Base-by-base conservation (phyloP, 2,888 invertebrate genomes). In the Drosophila percnosoma region DNA sequence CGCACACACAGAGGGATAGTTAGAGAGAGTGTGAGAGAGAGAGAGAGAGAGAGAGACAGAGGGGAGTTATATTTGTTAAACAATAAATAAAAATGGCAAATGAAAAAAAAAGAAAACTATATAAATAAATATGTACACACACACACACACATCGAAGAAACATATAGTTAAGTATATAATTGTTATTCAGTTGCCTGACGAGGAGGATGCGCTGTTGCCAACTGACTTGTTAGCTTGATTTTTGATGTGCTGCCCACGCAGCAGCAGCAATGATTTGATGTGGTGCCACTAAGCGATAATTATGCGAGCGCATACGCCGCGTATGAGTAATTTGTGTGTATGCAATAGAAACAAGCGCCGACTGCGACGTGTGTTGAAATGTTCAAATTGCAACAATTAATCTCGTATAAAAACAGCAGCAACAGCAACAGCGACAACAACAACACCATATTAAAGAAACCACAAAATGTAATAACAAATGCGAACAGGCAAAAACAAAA, bases 311-410 rank as follows among this genome's bases (percentile, higher is more conserved):
- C 63, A 82, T 29, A 82, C 79, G 73, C 77, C 77, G 81, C 85
- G 87, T 84, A 87, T 85, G 85, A 85, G 85, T 85, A 85, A 85
- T 85, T 87, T 87, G 66, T 71, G 55, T 74, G 81, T 53, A 68
- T 74, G 81, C 85, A 85, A 85, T 85, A 83, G 82, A 87, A 72
- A 49, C 59, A 70, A 80, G 83, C 86, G 84, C 84, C 82, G 70
- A 40, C 55, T 40, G 60, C 70, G 68, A 55, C 65, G 68, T 75
- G 78, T 87, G 87, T 82, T 82, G 85, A 87, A 89, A 83, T 83
- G 83, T 75, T 83, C 73, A 80, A 83, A 88, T 80, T 85, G 84
- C 82, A 75, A 80, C 75, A 80, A 83, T 83, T 84, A 87, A 87
- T 81, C 78, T 73, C 66, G 54, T 57, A 83, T 57, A 38, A 45